A percentile compares a stretch with the other conserved stretches of the same genome.
These are phyloP conservation scores for Passer domesticus DNA, from an alignment of 2,113 vertebrate genomes.

Conservation along the genomic window DNA sequence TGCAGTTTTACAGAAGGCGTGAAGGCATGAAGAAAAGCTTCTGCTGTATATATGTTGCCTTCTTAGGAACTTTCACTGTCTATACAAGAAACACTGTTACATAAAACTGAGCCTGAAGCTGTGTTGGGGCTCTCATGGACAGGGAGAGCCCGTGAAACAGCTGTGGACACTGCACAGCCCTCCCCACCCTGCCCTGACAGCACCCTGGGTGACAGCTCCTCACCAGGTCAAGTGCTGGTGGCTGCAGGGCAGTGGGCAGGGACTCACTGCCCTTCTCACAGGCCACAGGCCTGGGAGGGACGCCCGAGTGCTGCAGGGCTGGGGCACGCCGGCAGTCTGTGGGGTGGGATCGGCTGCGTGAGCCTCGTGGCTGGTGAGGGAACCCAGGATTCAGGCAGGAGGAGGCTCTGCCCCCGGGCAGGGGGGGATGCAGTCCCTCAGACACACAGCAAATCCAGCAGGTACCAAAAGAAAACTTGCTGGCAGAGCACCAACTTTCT, in stretches of 20 bases:
- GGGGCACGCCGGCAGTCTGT: not conserved
- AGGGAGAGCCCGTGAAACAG: not conserved
- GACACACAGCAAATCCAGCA: not conserved
- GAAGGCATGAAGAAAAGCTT: not conserved
- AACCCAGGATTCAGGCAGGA: not conserved
- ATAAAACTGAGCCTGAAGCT: not conserved
- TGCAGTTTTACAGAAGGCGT: not conserved
- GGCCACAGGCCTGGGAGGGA: fast-evolving
- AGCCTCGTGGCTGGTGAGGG: not conserved
- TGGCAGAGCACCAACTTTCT: not conserved
- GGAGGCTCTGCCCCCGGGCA: fast-evolving
- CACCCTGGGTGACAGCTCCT: not conserved
- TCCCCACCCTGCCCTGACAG: not conserved
- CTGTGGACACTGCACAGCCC: not conserved
- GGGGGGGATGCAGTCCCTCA: not conserved
- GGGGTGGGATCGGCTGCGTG: not conserved
- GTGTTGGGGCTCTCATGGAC: not conserved
- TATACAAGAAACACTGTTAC: not conserved
- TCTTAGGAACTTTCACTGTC: not conserved
- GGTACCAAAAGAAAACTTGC: not conserved
- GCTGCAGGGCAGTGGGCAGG: not conserved
- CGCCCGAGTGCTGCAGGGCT: not conserved
- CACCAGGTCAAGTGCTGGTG: fast-evolving
- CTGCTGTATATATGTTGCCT: fast-evolving
- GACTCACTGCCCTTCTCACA: fast-evolving